These are phyloP conservation scores for Isurus oxyrinchus DNA, from an alignment of 2,113 vertebrate genomes.

Conservation along the genomic window DNA sequence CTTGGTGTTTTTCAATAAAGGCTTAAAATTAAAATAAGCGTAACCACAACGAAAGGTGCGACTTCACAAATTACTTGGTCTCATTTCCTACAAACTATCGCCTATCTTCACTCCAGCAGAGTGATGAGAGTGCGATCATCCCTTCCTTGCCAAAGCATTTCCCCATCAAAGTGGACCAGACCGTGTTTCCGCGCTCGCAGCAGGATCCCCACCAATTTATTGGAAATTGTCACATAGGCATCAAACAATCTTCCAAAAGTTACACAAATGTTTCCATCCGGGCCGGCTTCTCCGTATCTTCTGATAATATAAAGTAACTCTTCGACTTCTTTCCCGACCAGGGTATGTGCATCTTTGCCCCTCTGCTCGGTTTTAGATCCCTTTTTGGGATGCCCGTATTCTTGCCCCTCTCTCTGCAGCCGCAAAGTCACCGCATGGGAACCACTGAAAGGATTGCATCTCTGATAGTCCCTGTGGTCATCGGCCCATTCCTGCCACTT, in stretches of 20 bases:
- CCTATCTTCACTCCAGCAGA: slow-evolving; percentile 55
- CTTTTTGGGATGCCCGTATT: slow-evolving; percentile 71
- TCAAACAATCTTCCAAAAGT: slow-evolving; percentile 75
- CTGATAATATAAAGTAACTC: slow-evolving; percentile 69
- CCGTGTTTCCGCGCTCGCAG: slow-evolving; percentile 74
- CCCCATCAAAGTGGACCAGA: slow-evolving; percentile 75
- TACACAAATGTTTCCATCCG: slow-evolving; percentile 52
- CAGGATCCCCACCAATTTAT: slow-evolving; percentile 80
- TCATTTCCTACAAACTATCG: neutral
- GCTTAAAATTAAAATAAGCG: too few relatives aligned
- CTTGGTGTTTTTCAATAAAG: neutral
- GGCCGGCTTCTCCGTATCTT: slow-evolving; percentile 56
- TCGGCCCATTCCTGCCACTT: slow-evolving; percentile 79
- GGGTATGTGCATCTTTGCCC: slow-evolving; percentile 69
- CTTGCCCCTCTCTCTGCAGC: slow-evolving; percentile 47
- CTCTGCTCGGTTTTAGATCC: slow-evolving; percentile 73
- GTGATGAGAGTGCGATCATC: slow-evolving; percentile 71
- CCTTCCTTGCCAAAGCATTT: slow-evolving; percentile 89
- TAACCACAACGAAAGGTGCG: neutral
- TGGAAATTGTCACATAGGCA: slow-evolving; percentile 76
- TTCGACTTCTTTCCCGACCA: slow-evolving; percentile 67
- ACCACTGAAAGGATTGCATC: slow-evolving; percentile 72
- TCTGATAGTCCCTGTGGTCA: slow-evolving; percentile 69
- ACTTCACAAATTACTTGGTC: neutral
- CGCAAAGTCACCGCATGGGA: slow-evolving; percentile 42